Percentiles rank a stretch among this genome's conserved stretches.
phyloP scores from a whole-genome alignment of 2,888 invertebrate genomes.

The Amiota communis region DNA sequence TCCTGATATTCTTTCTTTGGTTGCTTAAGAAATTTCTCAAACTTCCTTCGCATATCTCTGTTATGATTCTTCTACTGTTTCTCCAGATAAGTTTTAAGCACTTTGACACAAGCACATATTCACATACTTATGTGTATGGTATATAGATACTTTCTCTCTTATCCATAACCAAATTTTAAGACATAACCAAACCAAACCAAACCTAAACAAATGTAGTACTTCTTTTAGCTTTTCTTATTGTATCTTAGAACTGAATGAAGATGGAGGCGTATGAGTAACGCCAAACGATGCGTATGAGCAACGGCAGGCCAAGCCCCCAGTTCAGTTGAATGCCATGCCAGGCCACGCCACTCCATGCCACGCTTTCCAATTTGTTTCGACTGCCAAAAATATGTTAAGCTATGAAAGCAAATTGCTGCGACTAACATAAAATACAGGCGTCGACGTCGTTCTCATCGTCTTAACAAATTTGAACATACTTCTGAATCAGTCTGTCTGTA shows the following conservation, averaged over 20 bases:
- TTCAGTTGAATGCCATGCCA: too few species aligned
- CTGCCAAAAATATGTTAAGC: constrained; percentile 31
- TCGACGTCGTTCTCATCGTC: constrained; percentile 19
- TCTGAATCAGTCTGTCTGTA: too few species aligned
- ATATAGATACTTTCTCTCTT: not conserved
- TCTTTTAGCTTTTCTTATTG: not conserved
- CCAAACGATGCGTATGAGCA: too few species aligned
- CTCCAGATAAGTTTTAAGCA: constrained; percentile 10
- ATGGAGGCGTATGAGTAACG: constrained; percentile 14
- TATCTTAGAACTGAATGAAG: not conserved
- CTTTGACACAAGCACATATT: constrained; percentile 11
- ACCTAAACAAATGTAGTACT: too few species aligned
- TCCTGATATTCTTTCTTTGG: too few species aligned
- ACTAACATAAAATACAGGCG: constrained; percentile 27
- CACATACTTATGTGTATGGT: not conserved
- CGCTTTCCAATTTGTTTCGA: constrained; percentile 20
- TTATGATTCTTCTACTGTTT: not conserved
- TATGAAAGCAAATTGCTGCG: constrained; percentile 28
- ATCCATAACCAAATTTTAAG: too few species aligned
- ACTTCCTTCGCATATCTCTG: too few species aligned
- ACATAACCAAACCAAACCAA: too few species aligned
- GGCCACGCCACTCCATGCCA: too few species aligned
- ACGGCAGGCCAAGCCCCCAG: too few species aligned
- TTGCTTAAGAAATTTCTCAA: too few species aligned
- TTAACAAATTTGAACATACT: constrained; percentile 23